Conservation (phyloP, 2,888 invertebrate species). For the Microctonus aethiopoides region DNA sequence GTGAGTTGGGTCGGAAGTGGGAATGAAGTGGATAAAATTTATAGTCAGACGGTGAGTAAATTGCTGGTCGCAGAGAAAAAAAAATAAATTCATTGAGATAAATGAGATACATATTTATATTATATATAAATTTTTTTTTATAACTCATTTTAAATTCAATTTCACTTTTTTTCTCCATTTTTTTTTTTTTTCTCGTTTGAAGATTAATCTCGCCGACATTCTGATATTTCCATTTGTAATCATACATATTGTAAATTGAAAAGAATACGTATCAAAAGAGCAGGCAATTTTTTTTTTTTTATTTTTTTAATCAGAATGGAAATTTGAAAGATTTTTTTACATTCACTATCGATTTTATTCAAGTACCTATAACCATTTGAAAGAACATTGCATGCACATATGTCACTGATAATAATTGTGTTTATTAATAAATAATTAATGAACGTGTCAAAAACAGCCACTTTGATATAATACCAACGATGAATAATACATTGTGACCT, state of each 20-base stretch:
- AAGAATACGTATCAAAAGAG: neutral
- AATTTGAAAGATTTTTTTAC: neutral
- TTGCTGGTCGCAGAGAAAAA: neutral
- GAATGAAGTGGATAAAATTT: neutral
- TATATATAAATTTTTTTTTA: neutral
- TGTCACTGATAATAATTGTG: neutral
- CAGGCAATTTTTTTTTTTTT: neutral
- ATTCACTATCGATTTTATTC: neutral
- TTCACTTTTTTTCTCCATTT: neutral
- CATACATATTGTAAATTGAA: neutral
- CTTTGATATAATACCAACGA: neutral
- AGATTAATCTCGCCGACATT: neutral
- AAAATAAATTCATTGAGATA: neutral
- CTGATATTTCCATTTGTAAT: neutral
- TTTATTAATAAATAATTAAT: neutral
- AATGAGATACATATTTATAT: neutral
- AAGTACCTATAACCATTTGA: too few species aligned
- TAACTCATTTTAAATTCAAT: neutral
- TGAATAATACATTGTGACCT: neutral
- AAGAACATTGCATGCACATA: neutral
- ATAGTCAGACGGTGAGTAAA: neutral
- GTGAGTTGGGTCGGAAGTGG: neutral
- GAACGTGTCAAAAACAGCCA: neutral
- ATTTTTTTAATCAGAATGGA: conserved; percentile 2
- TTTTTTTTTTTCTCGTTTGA: neutral